Base-by-base conservation (phyloP, 1,140 invertebrate species). In the Archivesica marissinica region DNA sequence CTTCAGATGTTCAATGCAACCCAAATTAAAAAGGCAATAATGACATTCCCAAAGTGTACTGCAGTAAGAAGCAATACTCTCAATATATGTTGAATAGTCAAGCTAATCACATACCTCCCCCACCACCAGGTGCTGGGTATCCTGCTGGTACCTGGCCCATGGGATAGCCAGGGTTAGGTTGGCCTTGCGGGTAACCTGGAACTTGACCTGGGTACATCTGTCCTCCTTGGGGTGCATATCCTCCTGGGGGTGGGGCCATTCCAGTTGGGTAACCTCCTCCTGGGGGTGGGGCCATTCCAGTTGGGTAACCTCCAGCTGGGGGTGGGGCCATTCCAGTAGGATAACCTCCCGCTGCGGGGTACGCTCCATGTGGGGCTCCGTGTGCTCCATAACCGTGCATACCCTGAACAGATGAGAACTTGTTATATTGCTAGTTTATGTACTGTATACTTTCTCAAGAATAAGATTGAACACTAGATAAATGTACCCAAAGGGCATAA, bases 271-370 rank as follows among this genome's bases (percentile, higher is more conserved):
- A 79, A 2, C 59, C 59, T 66, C 59, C 77, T 28, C 28, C 66
- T 2, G 39, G 68, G 15, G 79, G 79, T 47, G 70, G 72, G 17
- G 25, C 39, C 66, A 59, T 56, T 25, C 66, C 25, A 2, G 44
- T 54, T 15, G 79, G 79, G 52, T 82, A 82, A 39, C 35, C 76
- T 44, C 68, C 68, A 38, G n/a, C 38, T 33, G 44, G 79, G 17
- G 50, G 81, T 38, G 70, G 68, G 11, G 81, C 81, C 39, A 66
- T 41, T 20, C 81, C 81, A 33, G 70, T 84, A 4, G 81, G 81
- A 39, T 79, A 79, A 2, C 59, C 59, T 66, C 64, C 33, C 77
- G 59, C 33, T 64, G 77, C 17, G 28, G 33, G 6, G n/a, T 35
- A 25, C 74, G 33, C 23, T 23, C 70, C 70, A 50, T 75, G 70